These are phyloP conservation scores for Darevskia mixta DNA, from an alignment of 2,797 vertebrate species.

Conservation along the genomic window DNA sequence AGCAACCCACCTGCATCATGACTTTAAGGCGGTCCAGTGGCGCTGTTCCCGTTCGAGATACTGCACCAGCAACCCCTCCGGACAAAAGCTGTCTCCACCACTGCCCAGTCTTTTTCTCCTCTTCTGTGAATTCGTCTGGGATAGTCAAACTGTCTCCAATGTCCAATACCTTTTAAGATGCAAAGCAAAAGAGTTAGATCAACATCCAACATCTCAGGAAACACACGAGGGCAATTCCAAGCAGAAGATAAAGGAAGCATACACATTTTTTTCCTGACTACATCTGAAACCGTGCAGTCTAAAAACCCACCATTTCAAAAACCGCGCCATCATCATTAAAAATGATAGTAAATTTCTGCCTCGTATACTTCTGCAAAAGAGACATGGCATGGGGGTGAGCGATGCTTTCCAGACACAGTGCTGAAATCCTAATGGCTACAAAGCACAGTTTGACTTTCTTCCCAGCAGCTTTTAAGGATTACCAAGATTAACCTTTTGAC, in stretches of 20 bases:
- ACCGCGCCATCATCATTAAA: constrained; percentile 79
- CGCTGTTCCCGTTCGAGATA: constrained; percentile 93
- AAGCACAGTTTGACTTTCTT: constrained; percentile 54
- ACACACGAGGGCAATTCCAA: constrained; percentile 14
- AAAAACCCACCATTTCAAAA: constrained; percentile 81
- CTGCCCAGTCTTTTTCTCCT: constrained; percentile 89
- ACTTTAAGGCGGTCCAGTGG: constrained; percentile 94
- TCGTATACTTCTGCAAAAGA: constrained; percentile 75
- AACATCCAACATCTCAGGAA: neutral
- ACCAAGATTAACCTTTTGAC: constrained; percentile 35
- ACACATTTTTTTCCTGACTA: neutral
- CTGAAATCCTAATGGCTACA: constrained; percentile 48
- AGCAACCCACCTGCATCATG: constrained; percentile 91
- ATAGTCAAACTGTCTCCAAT: constrained; percentile 92
- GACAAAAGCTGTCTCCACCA: constrained; percentile 95
- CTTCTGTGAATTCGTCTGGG: constrained; percentile 94
- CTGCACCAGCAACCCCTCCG: constrained; percentile 89
- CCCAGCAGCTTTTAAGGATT: constrained; percentile 51
- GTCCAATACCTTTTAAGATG: constrained; percentile 87
- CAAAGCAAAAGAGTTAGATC: constrained; percentile 39
- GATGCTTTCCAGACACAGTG: constrained; percentile 49
- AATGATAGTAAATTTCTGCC: constrained; percentile 74
- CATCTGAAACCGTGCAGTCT: neutral
- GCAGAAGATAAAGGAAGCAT: neutral
- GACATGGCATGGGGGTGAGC: constrained; percentile 65